Base-by-base conservation (phyloP, 1,140 invertebrate genomes). In the Berghia stephanieae region DNA sequence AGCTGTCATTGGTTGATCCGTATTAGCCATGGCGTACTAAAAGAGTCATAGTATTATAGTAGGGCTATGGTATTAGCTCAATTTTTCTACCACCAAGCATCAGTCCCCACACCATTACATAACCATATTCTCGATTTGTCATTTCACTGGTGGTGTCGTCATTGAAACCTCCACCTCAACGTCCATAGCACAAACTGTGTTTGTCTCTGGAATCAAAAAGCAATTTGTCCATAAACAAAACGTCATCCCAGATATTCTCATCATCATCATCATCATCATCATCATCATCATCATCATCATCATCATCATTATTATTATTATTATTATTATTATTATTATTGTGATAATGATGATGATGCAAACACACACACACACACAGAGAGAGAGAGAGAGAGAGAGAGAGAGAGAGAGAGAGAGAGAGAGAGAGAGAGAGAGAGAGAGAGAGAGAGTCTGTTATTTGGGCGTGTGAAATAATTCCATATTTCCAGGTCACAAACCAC, bases 351-450 rank as follows among this genome's bases (percentile, higher is more conserved):
- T n/a, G n/a, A n/a, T n/a, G n/a, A n/a, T n/a, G n/a, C n/a, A n/a
- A n/a, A n/a, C n/a, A n/a, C n/a, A n/a, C n/a, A 63, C 57, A 21
- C 27, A 10, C 27, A 10, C 31, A 27, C 57, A 60, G 57, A 27
- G 24, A 60, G 31, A 27, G 16, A 16, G 10, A 8, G 6, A 27
- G 57, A 60, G 10, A 24, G 55, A n/a, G 21, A 60, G 55, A n/a
- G 21, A n/a, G 21, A n/a, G 21, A n/a, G 55, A 60, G 55, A 8
- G 5, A n/a, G 55, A n/a, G 55, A 60, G 55, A n/a, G 55, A 60
- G 55, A 60, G 21, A 60, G 55, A 60, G 55, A 60, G 55, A 60
- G 55, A 60, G 55, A 60, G 55, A n/a, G 55, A n/a, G 55, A 60
- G 55, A 60, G 55, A 60, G 55, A 60, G 55, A 60, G 21, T 10